A percentile compares a stretch with the other conserved stretches of the same genome.
These are phyloP conservation scores for Cataglyphis cursor DNA, from an alignment of 2,888 invertebrate genomes.

Conservation along the genomic window DNA sequence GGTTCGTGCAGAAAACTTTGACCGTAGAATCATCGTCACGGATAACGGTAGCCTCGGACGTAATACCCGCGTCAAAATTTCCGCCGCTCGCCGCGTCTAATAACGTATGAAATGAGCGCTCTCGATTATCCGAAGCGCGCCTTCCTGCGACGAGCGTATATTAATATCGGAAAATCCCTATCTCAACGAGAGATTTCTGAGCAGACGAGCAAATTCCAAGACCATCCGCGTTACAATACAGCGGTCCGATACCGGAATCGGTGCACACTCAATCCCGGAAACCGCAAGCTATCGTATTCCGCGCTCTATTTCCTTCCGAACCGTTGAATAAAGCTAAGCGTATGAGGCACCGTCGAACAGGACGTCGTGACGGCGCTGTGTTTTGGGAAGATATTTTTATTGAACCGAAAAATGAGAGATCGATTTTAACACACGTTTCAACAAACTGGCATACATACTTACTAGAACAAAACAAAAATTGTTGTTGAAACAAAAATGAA, in stretches of 20 bases:
- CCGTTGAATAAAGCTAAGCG: slow-evolving; percentile 62
- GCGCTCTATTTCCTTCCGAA: slow-evolving; percentile 57
- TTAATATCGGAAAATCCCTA: slow-evolving; percentile 77
- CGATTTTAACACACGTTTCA: not conserved
- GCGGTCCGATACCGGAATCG: slow-evolving; percentile 54
- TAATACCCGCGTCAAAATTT: slow-evolving; percentile 48
- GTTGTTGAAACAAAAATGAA: not conserved
- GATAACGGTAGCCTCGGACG: slow-evolving; percentile 35
- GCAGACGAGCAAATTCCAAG: slow-evolving; percentile 68
- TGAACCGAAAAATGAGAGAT: not conserved
- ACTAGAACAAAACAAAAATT: not conserved
- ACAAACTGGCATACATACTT: not conserved
- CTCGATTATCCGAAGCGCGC: slow-evolving; percentile 63
- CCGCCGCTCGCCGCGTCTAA: slow-evolving; percentile 58
- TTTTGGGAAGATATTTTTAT: slow-evolving; percentile 17
- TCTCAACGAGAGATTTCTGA: slow-evolving; percentile 62
- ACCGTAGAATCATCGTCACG: slow-evolving; percentile 33
- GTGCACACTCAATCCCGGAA: slow-evolving; percentile 45
- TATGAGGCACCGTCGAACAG: slow-evolving; percentile 1
- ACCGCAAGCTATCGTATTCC: slow-evolving; percentile 68
- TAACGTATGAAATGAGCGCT: slow-evolving; percentile 70
- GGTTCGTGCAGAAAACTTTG: slow-evolving; percentile 14
- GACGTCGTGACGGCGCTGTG: not conserved
- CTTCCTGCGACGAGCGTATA: slow-evolving; percentile 67
- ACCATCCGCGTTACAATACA: slow-evolving; percentile 51